Evolutionary conservation across 2,888 invertebrate genomes (phyloP).

Genomic region (Germaria angustata): DNA sequence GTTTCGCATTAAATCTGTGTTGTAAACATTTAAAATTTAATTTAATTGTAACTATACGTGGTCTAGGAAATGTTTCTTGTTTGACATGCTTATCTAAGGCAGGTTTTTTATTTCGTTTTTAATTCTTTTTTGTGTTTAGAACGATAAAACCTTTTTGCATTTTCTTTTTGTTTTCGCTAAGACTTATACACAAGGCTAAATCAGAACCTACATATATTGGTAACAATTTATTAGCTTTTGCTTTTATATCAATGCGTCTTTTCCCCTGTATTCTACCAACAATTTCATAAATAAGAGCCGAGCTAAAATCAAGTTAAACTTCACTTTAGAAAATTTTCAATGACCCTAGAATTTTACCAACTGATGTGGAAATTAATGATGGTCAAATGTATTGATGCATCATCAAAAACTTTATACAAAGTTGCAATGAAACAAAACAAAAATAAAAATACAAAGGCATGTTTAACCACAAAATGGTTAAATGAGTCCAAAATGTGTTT

Average conservation of each 20-base stretch:
- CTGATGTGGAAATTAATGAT: conserved; percentile 77
- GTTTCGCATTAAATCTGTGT: conserved; percentile 67
- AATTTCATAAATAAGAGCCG: conserved; percentile 45
- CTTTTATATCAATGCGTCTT: background rate
- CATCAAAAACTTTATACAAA: conserved; percentile 68
- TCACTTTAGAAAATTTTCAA: conserved; percentile 62
- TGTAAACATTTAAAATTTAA: conserved; percentile 66
- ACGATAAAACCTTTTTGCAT: conserved; percentile 17
- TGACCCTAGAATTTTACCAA: conserved; percentile 72
- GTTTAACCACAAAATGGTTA: conserved; percentile 52
- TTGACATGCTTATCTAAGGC: background rate
- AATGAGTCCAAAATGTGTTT: background rate
- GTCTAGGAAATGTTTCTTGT: conserved; percentile 53
- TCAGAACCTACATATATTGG: conserved; percentile 24
- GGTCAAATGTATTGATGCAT: conserved; percentile 73
- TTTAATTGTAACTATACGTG: conserved; percentile 51
- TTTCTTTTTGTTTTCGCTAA: background rate
- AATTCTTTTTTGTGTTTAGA: background rate
- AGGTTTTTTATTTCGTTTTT: background rate
- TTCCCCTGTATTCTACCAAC: background rate
- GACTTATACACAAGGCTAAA: conserved; percentile 16
- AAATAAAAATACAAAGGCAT: conserved; percentile 1
- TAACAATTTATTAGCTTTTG: background rate
- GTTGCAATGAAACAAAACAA: conserved; percentile 63
- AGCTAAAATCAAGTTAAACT: conserved; percentile 35